Conservation (phyloP, 2,797 vertebrate species). For the Anabacerthia variegaticeps region DNA sequence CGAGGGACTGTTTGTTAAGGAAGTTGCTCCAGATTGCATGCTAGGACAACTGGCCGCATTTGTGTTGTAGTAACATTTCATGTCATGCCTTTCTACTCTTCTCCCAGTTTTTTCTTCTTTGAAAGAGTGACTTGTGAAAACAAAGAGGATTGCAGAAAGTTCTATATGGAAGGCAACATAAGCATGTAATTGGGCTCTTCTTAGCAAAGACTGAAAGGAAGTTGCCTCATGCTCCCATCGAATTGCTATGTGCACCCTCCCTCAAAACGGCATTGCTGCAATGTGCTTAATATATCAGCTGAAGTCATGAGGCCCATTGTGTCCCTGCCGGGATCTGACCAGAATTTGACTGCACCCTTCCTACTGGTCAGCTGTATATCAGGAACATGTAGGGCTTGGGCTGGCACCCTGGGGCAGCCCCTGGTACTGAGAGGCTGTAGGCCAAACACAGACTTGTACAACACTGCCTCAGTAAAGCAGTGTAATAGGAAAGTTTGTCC, state of each 20-base stretch:
- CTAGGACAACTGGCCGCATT: fast-evolving
- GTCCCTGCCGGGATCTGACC: neutral
- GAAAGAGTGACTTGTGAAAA: neutral
- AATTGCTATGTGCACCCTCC: neutral
- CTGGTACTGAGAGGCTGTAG: neutral
- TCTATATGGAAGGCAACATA: neutral
- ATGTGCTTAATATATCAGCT: neutral
- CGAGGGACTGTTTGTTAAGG: neutral
- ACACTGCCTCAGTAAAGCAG: neutral
- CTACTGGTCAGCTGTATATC: neutral
- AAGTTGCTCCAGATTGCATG: neutral
- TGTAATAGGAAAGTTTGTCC: neutral
- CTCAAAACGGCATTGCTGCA: neutral
- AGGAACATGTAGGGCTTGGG: neutral
- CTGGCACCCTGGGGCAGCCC: neutral
- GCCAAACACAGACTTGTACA: neutral
- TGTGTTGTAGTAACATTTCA: neutral
- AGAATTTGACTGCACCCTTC: neutral
- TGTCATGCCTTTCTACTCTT: neutral
- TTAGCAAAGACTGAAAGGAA: neutral
- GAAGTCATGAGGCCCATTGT: neutral
- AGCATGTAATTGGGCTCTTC: neutral
- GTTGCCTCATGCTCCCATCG: neutral
- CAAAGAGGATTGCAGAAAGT: neutral
- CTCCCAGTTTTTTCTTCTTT: neutral